Base-by-base conservation (phyloP, 2,797 vertebrate genomes). In the Heteromormyrus szaboi region DNA sequence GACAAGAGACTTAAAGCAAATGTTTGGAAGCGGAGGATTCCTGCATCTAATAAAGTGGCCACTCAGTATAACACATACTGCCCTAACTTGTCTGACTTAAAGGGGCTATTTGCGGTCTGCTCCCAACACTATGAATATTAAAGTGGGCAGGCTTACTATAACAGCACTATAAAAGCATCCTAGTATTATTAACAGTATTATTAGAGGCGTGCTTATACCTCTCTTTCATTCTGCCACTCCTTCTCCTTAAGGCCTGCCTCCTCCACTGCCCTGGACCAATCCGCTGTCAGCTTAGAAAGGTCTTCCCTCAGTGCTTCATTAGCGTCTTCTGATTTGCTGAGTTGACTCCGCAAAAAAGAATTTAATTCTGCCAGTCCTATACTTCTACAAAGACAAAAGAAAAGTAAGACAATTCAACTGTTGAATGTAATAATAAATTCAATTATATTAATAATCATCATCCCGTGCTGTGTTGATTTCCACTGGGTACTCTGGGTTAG, bases 261-360 rank as follows among this genome's bases (percentile, higher is more conserved):
- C 54, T 97, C 93, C 86, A 95, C 92, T 1, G 97, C 96, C 91
- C 89, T 95, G 14, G 93, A 95, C 97, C 97, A 98, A 93, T 98
- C 97, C 1, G 93, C 91, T 0, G 95, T 97, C 91, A 98, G 92
- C 89, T 98, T 97, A 79, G 93, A 93, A 51, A 98, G 86, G 88
- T 98, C 97, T 62, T 97, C 96, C 86, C 76, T 95, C 89, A 98
- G 95, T 0, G 92, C 91, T 9, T 93, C 94, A 91, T 97, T 98
- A n/a, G 93, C 93, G 87, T 96, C 92, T n/a, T 94, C 95, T 81
- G 96, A 97, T 93, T 97, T 96, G 93, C 93, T 88, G 7, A 98
- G 93, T 81, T 97, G 96, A 37, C 96, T 93, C 44, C 92, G 94
- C 68, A 98, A 96, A 12, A 97, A 91, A 6, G 92, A 2, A 11